Evolutionary conservation across 1,140 invertebrate species (phyloP).

Genomic region (Drosophila navojoa): DNA sequence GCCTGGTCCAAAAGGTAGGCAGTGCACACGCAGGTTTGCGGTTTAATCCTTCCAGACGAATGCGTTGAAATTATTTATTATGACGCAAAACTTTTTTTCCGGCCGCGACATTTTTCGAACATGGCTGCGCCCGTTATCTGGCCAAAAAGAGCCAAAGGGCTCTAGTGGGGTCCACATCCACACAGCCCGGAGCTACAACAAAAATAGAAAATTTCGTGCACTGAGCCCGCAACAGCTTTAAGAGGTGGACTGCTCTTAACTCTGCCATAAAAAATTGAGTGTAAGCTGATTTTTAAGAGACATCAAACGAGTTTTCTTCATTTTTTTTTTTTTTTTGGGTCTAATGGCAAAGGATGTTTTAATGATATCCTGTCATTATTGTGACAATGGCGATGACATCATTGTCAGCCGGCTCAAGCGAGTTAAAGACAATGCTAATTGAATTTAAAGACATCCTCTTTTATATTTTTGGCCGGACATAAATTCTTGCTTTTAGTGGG

Average conservation of each 20-base stretch:
- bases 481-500: constrained; percentile 18
- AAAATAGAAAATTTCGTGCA: constrained; percentile 47
- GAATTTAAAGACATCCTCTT: constrained; percentile 11
- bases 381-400: constrained; percentile 29
- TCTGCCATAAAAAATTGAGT: constrained; percentile 29
- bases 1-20: constrained; percentile 21
- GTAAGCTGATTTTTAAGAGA: constrained; percentile 46
- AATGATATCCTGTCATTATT: constrained; percentile 39
- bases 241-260: constrained; percentile 48
- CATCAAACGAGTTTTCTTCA: constrained; percentile 48
- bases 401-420: constrained; percentile 19
- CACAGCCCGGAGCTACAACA: constrained; percentile 22
- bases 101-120: constrained; percentile 48
- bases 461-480: constrained; percentile 18
- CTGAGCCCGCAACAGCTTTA: constrained; percentile 56
- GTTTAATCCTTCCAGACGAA: constrained; percentile 79
- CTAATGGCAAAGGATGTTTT: constrained; percentile 44
- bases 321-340: constrained; percentile 32
- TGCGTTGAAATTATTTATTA: constrained; percentile 79
- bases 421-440: constrained; percentile 24
- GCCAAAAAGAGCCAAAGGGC: constrained; percentile 54
- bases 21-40: constrained; percentile 20
- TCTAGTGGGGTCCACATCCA: constrained; percentile 38
- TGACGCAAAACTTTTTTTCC: constrained; percentile 78
- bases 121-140: constrained; percentile 49